A percentile compares a stretch with the other conserved stretches of the same genome.
Evolutionary conservation across 2,888 invertebrate species (phyloP).

Genomic region (Callosobruchus maculatus): DNA sequence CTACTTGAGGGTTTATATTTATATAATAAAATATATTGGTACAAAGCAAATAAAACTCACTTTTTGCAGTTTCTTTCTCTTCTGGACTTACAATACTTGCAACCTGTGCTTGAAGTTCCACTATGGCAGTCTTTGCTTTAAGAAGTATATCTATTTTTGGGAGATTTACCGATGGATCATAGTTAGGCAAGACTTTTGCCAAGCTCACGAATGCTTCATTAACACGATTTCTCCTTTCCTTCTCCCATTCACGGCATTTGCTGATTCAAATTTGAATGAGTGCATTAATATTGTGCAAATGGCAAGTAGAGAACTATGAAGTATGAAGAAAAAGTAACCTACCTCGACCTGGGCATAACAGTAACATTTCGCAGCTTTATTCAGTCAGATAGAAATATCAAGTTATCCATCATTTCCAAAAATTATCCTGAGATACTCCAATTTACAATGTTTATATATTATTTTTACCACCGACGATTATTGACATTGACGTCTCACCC

Average conservation of each 20-base stretch:
- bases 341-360: not conserved
- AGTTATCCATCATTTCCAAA: not conserved
- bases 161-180: constrained; percentile 47
- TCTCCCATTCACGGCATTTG: constrained; percentile 67
- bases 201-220: constrained; percentile 54
- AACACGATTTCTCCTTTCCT: constrained; percentile 63
- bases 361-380: not conserved
- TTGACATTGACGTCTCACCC: too few species aligned
- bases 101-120: constrained; percentile 44
- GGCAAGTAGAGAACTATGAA: not conserved
- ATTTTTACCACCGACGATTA: too few species aligned
- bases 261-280: constrained; percentile 36
- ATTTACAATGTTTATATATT: too few species aligned
- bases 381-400: not conserved
- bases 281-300: too few species aligned
- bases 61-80: not conserved
- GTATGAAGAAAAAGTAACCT: not conserved
- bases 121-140: constrained; percentile 44
- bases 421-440: too few species aligned
- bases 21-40: too few species aligned
- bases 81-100: constrained; percentile 31
- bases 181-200: constrained; percentile 52
- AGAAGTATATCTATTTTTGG: constrained; percentile 48
- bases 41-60: not conserved
- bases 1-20: too few species aligned